phyloP scores from a whole-genome alignment of 2,888 invertebrate genomes.

The Noctua janthina region DNA sequence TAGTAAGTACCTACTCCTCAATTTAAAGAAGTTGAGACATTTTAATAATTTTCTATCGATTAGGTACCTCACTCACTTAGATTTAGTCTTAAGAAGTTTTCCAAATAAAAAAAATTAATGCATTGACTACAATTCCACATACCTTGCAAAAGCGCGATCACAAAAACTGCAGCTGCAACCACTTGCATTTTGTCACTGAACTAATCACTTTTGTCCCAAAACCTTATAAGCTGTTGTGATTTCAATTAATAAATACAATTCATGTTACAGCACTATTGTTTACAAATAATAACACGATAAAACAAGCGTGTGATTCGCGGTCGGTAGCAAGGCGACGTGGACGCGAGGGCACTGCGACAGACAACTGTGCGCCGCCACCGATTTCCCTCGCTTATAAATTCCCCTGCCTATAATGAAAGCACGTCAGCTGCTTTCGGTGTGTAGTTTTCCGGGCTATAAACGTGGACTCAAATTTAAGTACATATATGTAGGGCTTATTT shows the following conservation, averaged over 20 bases:
- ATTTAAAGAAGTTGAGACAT: not conserved
- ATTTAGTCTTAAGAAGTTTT: not conserved
- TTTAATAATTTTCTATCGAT: no score
- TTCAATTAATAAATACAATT: conserved; percentile 24
- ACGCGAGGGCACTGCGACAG: conserved; percentile 71
- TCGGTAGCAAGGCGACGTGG: conserved; percentile 53
- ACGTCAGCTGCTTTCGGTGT: conserved; percentile 82
- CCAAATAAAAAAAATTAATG: conserved; percentile 9
- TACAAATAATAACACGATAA: conserved; percentile 61
- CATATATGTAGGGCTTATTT: conserved; percentile 19
- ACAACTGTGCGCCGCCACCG: conserved; percentile 79
- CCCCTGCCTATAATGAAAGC: conserved; percentile 79
- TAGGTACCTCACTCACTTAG: not conserved
- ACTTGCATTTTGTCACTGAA: conserved; percentile 67
- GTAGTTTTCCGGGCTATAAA: conserved; percentile 78
- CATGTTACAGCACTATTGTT: conserved; percentile 59
- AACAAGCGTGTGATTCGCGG: conserved; percentile 35
- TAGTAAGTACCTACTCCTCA: fast-evolving
- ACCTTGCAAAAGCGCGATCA: conserved; percentile 83
- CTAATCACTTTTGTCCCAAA: conserved; percentile 46
- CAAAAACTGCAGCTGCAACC: conserved; percentile 69
- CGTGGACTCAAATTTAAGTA: conserved; percentile 41
- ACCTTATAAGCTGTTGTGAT: conserved; percentile 16
- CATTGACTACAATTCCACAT: conserved; percentile 58
- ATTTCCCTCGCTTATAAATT: conserved; percentile 84